Evolutionary conservation across 2,888 invertebrate genomes (phyloP).

Genomic region (Pammene aurita): DNA sequence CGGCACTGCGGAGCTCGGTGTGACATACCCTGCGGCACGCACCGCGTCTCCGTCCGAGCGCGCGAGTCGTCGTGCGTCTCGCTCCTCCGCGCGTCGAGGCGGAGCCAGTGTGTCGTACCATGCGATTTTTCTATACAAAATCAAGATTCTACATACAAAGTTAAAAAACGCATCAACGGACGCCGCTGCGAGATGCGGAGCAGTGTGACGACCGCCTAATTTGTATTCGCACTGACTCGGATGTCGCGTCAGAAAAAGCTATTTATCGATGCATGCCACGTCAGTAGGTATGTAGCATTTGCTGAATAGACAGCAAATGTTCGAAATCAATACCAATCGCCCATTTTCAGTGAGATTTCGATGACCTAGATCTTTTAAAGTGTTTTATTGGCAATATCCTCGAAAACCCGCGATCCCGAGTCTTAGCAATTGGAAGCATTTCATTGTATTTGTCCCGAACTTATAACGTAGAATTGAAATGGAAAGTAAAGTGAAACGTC

Average conservation of each 20-base stretch:
- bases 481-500: neutral
- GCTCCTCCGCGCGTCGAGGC: no score
- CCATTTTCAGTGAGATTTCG: conserved; percentile 24
- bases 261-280: neutral
- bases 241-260: neutral
- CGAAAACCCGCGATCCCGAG: conserved; percentile 12
- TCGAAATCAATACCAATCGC: conserved; percentile 30
- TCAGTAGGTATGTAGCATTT: neutral
- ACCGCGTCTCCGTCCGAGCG: no score
- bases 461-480: conserved; percentile 21
- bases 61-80: no score
- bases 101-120: no score
- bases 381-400: conserved; percentile 39
- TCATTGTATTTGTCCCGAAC: conserved; percentile 16
- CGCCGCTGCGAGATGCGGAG: no score
- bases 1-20: no score
- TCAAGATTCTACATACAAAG: no score
- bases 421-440: conserved; percentile 17
- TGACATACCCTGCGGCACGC: no score
- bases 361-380: conserved; percentile 36
- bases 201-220: no score
- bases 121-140: no score
- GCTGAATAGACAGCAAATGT: conserved; percentile 6
- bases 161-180: no score
- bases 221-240: neutral